Conservation (phyloP, 23 tunicate species). For the Trididemnum nubilum region DNA sequence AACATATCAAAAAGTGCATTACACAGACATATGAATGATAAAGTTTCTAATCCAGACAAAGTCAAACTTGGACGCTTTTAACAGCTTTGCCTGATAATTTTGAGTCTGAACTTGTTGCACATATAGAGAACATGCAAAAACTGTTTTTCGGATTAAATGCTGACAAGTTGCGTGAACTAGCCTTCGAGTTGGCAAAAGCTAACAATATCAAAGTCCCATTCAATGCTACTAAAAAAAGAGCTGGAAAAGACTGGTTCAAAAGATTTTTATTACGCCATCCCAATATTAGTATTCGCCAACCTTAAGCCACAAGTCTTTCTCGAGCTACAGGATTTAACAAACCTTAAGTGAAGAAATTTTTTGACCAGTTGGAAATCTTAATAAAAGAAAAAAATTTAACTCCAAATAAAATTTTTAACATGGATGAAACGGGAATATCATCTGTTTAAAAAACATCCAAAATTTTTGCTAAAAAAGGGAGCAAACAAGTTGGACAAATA, state of each 20-base stretch:
- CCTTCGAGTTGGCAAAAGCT: conserved; percentile 2
- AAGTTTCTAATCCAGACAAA: conserved; percentile 9
- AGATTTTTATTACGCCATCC: conserved; percentile 6
- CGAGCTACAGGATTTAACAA: conserved; percentile 24
- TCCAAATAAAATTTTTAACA: neutral
- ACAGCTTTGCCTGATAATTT: neutral
- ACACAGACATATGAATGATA: neutral
- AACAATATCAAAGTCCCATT: conserved; percentile 16
- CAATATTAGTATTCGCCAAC: conserved; percentile 1
- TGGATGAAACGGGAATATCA: conserved; percentile 30
- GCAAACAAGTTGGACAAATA: conserved; percentile 4
- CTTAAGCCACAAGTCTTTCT: conserved; percentile 14
- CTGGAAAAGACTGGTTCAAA: conserved; percentile 6
- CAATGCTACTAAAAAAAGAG: neutral
- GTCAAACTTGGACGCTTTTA: conserved; percentile 14
- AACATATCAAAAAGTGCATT: conserved; percentile 1
- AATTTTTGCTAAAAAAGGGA: conserved; percentile 5
- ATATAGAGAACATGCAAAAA: conserved; percentile 16
- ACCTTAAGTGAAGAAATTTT: neutral
- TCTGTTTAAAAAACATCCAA: conserved; percentile 14
- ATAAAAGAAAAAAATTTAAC: neutral
- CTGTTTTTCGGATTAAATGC: neutral
- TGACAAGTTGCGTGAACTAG: conserved; percentile 1
- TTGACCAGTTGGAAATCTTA: neutral
- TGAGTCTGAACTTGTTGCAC: neutral